These are phyloP conservation scores for Diabrotica undecimpunctata DNA, from an alignment of 1,140 invertebrate species.

Conservation along the genomic window DNA sequence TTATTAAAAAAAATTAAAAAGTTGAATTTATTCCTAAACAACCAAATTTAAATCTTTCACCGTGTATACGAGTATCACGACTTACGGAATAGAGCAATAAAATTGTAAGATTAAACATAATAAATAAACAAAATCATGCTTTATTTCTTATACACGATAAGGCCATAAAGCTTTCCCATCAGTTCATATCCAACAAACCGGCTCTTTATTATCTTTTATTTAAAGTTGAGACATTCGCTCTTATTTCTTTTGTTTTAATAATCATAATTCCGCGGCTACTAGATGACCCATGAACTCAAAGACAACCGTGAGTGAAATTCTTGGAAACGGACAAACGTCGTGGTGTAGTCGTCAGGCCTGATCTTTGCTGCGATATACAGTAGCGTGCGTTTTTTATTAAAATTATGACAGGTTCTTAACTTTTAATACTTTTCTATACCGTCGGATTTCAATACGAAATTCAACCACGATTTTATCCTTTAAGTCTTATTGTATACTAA, in stretches of 20 bases:
- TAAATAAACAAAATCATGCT: conserved; percentile 22
- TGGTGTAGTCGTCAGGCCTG: conserved; percentile 15
- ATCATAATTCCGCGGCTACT: conserved; percentile 23
- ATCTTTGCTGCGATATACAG: conserved; percentile 7
- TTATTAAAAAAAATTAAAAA: no score
- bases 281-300: conserved; percentile 21
- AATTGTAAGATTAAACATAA: conserved; percentile 20
- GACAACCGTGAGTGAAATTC: conserved; percentile 17
- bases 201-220: conserved; percentile 12
- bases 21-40: no score
- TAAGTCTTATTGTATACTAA: no score
- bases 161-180: conserved; percentile 14
- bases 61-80: no score
- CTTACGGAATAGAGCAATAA: conserved; percentile 13
- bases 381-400: neutral
- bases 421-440: no score
- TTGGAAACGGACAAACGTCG: conserved; percentile 16
- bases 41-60: no score
- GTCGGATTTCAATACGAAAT: no score
- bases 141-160: conserved; percentile 19
- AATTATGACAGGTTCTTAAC: no score
- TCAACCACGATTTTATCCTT: no score
- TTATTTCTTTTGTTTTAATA: conserved; percentile 25
- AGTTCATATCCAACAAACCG: conserved; percentile 10
- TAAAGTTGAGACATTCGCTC: conserved; percentile 18